Evolutionary conservation across 1,140 invertebrate species (phyloP).

Genomic region (Drosophila sp.): DNA sequence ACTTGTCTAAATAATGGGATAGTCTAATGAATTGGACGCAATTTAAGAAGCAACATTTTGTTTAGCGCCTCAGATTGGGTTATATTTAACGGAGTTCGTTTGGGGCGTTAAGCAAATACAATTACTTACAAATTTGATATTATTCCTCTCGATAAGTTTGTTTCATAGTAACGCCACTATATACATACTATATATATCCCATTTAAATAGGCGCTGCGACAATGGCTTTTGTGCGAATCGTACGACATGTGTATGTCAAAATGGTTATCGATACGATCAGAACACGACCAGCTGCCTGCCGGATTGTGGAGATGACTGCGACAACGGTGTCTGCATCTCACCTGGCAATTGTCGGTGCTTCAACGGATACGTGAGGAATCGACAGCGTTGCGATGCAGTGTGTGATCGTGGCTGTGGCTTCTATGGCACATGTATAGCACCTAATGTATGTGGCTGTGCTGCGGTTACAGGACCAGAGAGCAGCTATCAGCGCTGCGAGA

Average conservation of each 20-base stretch:
- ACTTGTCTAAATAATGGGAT: too few relatives aligned
- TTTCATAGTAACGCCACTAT: not conserved
- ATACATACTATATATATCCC: not conserved
- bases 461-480: constrained; percentile 59
- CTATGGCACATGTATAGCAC: constrained; percentile 78
- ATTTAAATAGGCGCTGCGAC: constrained; percentile 83
- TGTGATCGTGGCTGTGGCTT: constrained; percentile 76
- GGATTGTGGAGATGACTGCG: constrained; percentile 76
- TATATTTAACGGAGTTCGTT: too few relatives aligned
- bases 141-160: too few relatives aligned
- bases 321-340: constrained; percentile 85
- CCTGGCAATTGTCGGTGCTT: constrained; percentile 87
- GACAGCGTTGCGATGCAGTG: constrained; percentile 68
- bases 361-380: constrained; percentile 85
- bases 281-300: constrained; percentile 77
- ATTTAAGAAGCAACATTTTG: too few relatives aligned
- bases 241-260: constrained; percentile 87
- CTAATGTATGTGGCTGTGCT: constrained; percentile 75
- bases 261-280: constrained; percentile 86
- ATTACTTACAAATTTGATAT: too few relatives aligned
- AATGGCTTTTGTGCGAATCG: constrained; percentile 87
- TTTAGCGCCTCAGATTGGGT: too few relatives aligned
- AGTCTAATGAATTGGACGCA: too few relatives aligned
- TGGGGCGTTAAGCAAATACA: too few relatives aligned
- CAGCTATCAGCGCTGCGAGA: constrained; percentile 68